Conservation (phyloP, 2,888 invertebrate genomes). For the Yponomeuta malinellus region DNA sequence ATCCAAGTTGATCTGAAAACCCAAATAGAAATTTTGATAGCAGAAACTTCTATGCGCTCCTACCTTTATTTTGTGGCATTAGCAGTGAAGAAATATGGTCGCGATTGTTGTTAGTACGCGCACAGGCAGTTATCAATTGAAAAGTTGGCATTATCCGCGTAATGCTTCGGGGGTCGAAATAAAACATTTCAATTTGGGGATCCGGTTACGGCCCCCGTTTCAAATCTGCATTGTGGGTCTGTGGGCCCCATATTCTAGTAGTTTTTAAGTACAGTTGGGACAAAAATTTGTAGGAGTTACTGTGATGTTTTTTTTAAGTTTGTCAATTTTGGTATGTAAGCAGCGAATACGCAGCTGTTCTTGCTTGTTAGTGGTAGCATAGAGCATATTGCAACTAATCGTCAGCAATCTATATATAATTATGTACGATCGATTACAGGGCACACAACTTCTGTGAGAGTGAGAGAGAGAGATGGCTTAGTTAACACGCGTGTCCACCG, state of each 20-base stretch:
- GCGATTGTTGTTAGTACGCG: slow-evolving; percentile 41
- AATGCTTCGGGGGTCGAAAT: slow-evolving; percentile 60
- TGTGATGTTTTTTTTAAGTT: not conserved
- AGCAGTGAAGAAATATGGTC: slow-evolving; percentile 20
- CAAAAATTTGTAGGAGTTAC: not conserved
- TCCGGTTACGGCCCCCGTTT: slow-evolving; percentile 70
- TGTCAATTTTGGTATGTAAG: not conserved
- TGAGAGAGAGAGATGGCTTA: no score
- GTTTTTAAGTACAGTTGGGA: slow-evolving; percentile 52
- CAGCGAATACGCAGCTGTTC: no score
- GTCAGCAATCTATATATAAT: no score
- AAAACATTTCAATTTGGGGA: slow-evolving; percentile 76
- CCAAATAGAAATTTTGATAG: not conserved
- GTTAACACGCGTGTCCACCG: no score
- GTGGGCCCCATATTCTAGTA: slow-evolving; percentile 65
- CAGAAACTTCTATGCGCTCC: not conserved
- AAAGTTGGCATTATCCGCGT: slow-evolving; percentile 66
- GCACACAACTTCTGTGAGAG: no score
- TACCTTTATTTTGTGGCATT: not conserved
- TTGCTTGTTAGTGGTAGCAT: no score
- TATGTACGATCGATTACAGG: no score
- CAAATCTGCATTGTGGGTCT: slow-evolving; percentile 69
- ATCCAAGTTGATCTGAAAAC: no score
- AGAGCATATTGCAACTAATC: no score
- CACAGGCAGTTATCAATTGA: slow-evolving; percentile 64